phyloP scores from a whole-genome alignment of 2,113 vertebrate species.

The Tricholaema leucomelas region DNA sequence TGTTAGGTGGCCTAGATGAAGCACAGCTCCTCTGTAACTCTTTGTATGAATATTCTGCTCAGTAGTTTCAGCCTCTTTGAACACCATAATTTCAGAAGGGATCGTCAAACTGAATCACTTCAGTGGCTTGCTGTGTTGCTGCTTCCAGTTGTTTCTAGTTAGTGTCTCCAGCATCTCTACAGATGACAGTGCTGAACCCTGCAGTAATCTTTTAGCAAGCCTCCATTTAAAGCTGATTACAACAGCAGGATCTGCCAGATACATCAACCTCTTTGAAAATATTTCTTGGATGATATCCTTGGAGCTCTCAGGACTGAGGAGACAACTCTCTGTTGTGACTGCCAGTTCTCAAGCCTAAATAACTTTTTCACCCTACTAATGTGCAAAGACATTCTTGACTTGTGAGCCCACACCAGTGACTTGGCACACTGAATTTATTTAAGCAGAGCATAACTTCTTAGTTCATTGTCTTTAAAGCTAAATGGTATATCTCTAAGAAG shows the following conservation, averaged over 20 bases:
- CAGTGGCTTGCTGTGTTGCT: background rate
- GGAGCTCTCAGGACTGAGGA: background rate
- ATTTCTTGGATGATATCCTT: background rate
- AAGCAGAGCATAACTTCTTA: background rate
- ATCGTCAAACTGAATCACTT: background rate
- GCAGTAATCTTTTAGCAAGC: background rate
- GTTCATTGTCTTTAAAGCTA: background rate
- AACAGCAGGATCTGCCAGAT: background rate
- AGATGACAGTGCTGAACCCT: background rate
- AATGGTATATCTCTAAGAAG: background rate
- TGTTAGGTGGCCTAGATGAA: background rate
- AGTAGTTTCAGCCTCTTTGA: background rate
- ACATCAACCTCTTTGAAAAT: background rate
- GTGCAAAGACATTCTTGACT: background rate
- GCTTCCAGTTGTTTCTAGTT: background rate
- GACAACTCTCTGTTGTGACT: background rate
- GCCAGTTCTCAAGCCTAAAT: background rate
- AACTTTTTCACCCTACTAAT: background rate
- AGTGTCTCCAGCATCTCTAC: background rate
- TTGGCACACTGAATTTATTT: background rate
- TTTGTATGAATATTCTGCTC: background rate
- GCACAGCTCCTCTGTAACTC: fast-evolving
- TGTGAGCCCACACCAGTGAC: background rate
- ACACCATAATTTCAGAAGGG: background rate
- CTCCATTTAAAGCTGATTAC: conserved; percentile 15